Percentiles rank a stretch among this genome's conserved stretches.
phyloP scores from a whole-genome alignment of 2,888 invertebrate species.

The Hirudinaria manillensis region DNA sequence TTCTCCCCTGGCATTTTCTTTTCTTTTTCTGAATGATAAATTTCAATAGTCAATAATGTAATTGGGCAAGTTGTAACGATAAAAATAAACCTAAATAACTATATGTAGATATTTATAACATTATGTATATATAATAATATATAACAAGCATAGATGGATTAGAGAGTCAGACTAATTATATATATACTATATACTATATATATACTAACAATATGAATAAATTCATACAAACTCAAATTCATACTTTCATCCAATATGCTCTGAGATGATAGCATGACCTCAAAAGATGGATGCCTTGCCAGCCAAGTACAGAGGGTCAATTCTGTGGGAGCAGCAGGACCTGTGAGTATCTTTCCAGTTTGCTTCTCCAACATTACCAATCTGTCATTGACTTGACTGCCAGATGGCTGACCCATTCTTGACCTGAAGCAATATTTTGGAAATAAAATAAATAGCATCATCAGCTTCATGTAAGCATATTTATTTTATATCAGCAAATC shows the following conservation, averaged over 20 bases:
- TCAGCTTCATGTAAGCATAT: neutral
- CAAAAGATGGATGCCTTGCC: constrained; percentile 77
- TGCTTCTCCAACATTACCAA: constrained; percentile 75
- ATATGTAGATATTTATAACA: too few species aligned
- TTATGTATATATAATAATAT: too few species aligned
- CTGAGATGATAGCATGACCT: constrained; percentile 58
- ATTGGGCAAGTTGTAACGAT: too few species aligned
- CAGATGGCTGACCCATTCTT: neutral
- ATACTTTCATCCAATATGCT: constrained; percentile 1
- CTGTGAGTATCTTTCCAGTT: constrained; percentile 67
- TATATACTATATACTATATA: neutral
- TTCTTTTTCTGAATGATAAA: neutral
- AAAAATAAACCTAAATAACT: too few species aligned
- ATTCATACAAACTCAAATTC: too few species aligned
- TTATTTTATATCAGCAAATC: too few species aligned
- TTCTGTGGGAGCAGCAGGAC: constrained; percentile 75
- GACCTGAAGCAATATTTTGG: neutral
- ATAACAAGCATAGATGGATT: neutral
- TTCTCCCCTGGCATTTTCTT: neutral
- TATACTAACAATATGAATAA: neutral
- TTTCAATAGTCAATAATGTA: too few species aligned
- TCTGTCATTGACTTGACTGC: constrained; percentile 36
- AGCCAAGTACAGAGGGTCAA: constrained; percentile 75
- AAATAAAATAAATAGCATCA: neutral
- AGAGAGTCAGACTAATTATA: neutral